Base-by-base conservation (phyloP, 1,140 invertebrate species). In the Drosophila funebris region DNA sequence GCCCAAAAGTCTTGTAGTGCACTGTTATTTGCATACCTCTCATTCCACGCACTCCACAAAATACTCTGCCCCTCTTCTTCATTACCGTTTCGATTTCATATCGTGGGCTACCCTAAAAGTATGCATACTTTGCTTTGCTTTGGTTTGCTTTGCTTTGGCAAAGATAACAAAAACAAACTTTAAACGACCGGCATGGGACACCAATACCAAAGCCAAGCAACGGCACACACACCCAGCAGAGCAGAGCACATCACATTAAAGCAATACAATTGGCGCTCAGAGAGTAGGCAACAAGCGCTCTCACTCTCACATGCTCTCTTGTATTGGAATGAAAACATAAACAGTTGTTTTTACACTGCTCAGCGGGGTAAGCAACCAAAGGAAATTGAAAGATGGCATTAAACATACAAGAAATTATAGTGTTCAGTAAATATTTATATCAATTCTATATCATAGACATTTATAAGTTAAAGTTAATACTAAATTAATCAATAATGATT, bases 131-230 rank as follows among this genome's bases (percentile, higher is more conserved):
- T 44, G 39, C 27, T 54, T 54, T 52, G 46, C 48, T 53, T 69
- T 48, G 37, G 16, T 36, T 46, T 41, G 39, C 31, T 57, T 57
- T 46, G 39, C 33, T 27, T 43, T 60, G 41, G 16, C 36, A 67
- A 63, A 76, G 83, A 82, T 88, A 82, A 87, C 75, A 71, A 84
- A 84, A 84, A 78, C 83, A 87, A 78, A 85, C 67, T 48, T 39
- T 58, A 29, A 71, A 78, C 36, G 58, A 74, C 82, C 82, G 83
- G 82, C 83, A 69, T 69, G 71, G 27, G 16, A 44, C 75, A 78
- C 77, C 46, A 73, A 84, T 44, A 75, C 82, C 36, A 18, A 67
- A 18, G 41, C 50, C 68, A 43, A 73, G 41, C 29, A 61, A 11
- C 48, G 69, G 41, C 33, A 69, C 52, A 37, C 11, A 37, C 7